Conservation (phyloP, 2,797 vertebrate species). For the Thalassophryne amazonica region DNA sequence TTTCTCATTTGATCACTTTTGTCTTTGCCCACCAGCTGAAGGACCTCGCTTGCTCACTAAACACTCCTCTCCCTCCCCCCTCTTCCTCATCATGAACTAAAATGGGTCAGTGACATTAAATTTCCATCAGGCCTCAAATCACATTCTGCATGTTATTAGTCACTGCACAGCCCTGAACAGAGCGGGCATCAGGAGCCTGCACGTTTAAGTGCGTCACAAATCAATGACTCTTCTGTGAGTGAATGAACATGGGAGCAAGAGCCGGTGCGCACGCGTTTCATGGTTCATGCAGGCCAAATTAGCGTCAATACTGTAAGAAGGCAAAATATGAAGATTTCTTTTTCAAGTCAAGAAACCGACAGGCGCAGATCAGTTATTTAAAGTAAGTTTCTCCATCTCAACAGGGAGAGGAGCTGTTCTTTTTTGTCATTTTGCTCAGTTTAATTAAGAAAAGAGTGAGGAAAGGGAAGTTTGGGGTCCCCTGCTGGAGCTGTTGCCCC, state of each 20-base stretch:
- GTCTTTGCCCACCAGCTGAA: too few relatives aligned
- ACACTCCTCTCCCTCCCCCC: background rate
- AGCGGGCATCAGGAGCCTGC: constrained; percentile 9
- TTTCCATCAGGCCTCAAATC: constrained; percentile 29
- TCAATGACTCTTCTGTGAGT: constrained; percentile 21
- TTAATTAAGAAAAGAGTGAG: too few relatives aligned
- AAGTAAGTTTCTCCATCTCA: too few relatives aligned
- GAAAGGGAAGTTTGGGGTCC: too few relatives aligned
- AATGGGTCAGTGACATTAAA: constrained; percentile 48
- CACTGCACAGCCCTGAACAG: constrained; percentile 22
- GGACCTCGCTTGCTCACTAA: too few relatives aligned
- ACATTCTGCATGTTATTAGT: constrained; percentile 38
- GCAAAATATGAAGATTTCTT: too few relatives aligned
- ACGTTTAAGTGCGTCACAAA: constrained; percentile 23
- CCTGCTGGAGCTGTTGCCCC: too few relatives aligned
- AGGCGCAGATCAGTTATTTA: too few relatives aligned
- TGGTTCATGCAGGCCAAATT: constrained; percentile 11
- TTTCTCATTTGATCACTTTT: constrained; percentile 40
- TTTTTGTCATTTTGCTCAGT: too few relatives aligned
- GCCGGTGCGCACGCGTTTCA: constrained; percentile 2
- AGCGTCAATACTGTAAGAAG: constrained; percentile 7
- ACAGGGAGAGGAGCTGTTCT: too few relatives aligned
- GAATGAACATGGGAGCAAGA: constrained; percentile 5
- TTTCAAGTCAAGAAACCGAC: too few relatives aligned
- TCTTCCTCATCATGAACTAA: constrained; percentile 6